Base-by-base conservation (phyloP, 1,140 invertebrate genomes). In the Solenopsis fugax region DNA sequence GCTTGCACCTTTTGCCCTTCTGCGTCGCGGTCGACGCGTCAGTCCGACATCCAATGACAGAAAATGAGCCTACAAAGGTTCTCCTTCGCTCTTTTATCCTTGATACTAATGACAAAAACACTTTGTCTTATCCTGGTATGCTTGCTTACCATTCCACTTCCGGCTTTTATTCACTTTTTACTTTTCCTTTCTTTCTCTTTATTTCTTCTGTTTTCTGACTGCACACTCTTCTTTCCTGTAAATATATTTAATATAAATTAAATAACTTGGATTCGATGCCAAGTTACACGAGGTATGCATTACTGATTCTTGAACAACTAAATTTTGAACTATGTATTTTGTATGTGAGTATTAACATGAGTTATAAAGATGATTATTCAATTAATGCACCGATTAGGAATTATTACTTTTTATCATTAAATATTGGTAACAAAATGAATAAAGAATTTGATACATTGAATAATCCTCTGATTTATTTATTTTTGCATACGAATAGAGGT, bases 101-200 rank as follows among this genome's bases (percentile, higher is more conserved):
- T 80, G 21, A 16, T 89, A 65, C 67, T 76, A 62, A 13, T 16
- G 10, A 64, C 29, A 60, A 45, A 52, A 69, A 85, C 92, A 89
- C 85, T 88, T 71, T 71, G 24, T 77, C 41, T n/a, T 73, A 71
- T 50, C 41, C 21, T 48, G 50, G 86, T 88, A 80, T 90, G 91
- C 86, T 88, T 91, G 82, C 84, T 92, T 91, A 88, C 88, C 92
- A 93, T 93, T 58, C 92, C 92, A 88, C 52, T 82, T 45, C 9
- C 34, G 58, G 21, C 24, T 72, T 24, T 50, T 86, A 41, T 54
- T 29, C 45, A 29, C 64, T 60, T 48, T 62, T 86, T 41, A 10
- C 37, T 78, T 45, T 67, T 86, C 69, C 4, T 62, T 64, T 45
- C 34, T 56, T 85, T 77, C 16, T 41, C 29, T n/a, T 71, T 69